Conservation (phyloP, 2,113 vertebrate genomes). For the Mystacornis crossleyi region DNA sequence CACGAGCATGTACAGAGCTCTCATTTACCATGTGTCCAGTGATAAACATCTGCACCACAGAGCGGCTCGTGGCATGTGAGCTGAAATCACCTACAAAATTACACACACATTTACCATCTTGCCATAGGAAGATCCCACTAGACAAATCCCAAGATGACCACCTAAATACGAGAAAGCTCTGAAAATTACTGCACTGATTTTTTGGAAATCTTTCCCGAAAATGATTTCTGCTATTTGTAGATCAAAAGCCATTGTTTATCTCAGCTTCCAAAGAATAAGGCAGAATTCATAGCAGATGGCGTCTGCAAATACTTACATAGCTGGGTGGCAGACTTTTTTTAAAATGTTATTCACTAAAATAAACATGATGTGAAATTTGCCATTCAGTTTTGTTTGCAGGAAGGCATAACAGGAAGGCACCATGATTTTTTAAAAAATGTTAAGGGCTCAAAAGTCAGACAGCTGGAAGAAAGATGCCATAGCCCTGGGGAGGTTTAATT, state of each 20-base stretch:
- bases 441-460: not conserved
- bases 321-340: not conserved
- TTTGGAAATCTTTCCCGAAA: not conserved
- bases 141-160: not conserved
- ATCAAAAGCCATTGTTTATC: slow-evolving; percentile 31
- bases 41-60: not conserved
- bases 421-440: not conserved
- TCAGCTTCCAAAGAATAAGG: not conserved
- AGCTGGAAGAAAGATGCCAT: not conserved
- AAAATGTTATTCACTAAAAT: not conserved
- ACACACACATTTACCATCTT: not conserved
- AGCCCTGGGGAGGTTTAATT: not conserved
- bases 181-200: not conserved
- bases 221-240: not conserved
- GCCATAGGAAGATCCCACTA: not conserved
- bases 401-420: not conserved
- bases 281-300: slow-evolving; percentile 4
- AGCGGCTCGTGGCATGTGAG: not conserved
- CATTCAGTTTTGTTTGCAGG: not conserved
- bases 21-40: not conserved
- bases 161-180: not conserved
- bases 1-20: accelerated
- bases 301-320: not conserved
- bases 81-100: not conserved
- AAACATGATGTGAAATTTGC: not conserved